Percentiles rank a stretch among this genome's conserved stretches.
Evolutionary conservation across 1,140 invertebrate species (phyloP).

Genomic region (Drosophila albomicans): DNA sequence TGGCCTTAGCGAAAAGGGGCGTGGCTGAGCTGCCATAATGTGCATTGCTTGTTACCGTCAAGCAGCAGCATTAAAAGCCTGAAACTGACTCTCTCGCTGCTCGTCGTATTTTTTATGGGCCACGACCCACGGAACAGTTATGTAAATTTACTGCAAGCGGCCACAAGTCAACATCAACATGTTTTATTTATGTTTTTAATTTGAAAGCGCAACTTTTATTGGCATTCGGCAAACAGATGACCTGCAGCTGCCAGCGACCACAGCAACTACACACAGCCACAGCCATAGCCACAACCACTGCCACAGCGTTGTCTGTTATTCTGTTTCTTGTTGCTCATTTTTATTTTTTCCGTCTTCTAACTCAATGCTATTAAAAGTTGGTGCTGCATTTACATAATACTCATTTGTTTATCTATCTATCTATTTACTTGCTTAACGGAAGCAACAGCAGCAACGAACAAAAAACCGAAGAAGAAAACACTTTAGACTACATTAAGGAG

Average conservation of each 20-base stretch:
- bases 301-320: background rate
- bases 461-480: constrained; percentile 32
- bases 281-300: background rate
- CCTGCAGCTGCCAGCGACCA: constrained; percentile 3
- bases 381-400: constrained; percentile 64
- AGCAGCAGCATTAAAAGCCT: constrained; percentile 23
- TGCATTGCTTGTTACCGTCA: constrained; percentile 25
- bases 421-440: constrained; percentile 51
- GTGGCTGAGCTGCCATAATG: constrained; percentile 23
- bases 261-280: background rate
- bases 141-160: constrained; percentile 37
- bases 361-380: constrained; percentile 44
- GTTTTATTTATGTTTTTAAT: constrained; percentile 71
- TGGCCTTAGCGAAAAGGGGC: background rate
- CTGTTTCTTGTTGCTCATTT: constrained; percentile 1
- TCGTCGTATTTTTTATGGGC: constrained; percentile 12
- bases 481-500: constrained; percentile 39
- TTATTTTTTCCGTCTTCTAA: background rate
- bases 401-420: constrained; percentile 45
- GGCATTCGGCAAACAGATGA: constrained; percentile 12
- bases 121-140: constrained; percentile 15
- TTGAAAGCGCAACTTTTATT: constrained; percentile 61
- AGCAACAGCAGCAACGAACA: background rate
- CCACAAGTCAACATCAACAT: constrained; percentile 28
- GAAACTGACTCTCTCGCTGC: constrained; percentile 34